These are phyloP conservation scores for Dasyurus viverrinus DNA, from an alignment of 2,113 vertebrate genomes.

Conservation along the genomic window DNA sequence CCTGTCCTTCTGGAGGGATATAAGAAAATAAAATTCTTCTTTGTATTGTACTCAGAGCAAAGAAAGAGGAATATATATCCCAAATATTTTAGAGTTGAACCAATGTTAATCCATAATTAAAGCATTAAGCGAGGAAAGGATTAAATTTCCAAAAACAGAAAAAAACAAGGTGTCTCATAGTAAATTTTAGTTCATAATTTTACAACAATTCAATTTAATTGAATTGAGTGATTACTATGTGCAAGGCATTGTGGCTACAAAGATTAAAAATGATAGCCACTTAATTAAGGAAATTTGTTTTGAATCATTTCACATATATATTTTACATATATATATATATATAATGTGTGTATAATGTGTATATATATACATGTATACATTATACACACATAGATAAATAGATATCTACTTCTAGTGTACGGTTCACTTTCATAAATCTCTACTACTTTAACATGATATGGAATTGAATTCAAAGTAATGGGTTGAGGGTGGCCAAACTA, in stretches of 20 bases:
- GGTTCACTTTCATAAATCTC: background rate
- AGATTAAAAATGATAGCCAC: background rate
- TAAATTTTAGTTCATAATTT: background rate
- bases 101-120: background rate
- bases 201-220: background rate
- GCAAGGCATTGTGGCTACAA: background rate
- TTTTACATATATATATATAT: no score
- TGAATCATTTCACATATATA: background rate
- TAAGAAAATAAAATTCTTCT: background rate
- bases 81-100: conserved; percentile 42
- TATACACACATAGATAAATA: background rate
- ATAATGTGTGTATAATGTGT: no score
- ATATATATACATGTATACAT: no score
- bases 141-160: conserved; percentile 35
- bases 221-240: background rate
- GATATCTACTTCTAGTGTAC: background rate
- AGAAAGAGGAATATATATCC: background rate
- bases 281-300: background rate
- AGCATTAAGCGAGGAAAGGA: conserved; percentile 2
- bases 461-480: background rate
- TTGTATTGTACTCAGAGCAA: background rate
- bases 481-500: background rate
- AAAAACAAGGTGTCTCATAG: background rate
- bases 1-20: background rate
- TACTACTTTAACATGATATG: background rate